A percentile compares a stretch with the other conserved stretches of the same genome.
phyloP scores from a whole-genome alignment of 2,888 invertebrate species.

The Drosophila mulleri region DNA sequence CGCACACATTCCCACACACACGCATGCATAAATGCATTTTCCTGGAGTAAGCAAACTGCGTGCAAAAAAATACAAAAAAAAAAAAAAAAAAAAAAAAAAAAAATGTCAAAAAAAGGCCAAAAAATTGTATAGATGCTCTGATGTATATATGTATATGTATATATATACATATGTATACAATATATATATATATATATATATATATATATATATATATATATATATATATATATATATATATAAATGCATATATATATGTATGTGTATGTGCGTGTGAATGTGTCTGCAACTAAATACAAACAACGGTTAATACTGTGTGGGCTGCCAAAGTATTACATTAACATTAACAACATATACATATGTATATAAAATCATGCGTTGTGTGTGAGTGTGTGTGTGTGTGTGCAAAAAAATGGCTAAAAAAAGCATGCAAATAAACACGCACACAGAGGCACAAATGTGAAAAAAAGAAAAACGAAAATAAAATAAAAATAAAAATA shows the following conservation, averaged over 20 bases:
- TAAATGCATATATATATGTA: background rate
- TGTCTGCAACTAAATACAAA: constrained; percentile 35
- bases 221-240: background rate
- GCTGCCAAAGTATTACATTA: constrained; percentile 49
- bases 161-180: too few relatives aligned
- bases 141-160: background rate
- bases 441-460: background rate
- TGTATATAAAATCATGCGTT: background rate
- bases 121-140: background rate
- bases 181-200: background rate
- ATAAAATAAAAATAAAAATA: constrained; percentile 11
- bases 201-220: background rate
- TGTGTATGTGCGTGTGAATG: background rate
- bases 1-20: background rate
- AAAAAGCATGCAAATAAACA: constrained; percentile 26
- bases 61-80: background rate
- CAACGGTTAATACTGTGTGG: constrained; percentile 38
- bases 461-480: constrained; percentile 15
- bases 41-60: constrained; percentile 7
- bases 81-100: background rate
- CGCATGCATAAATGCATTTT: constrained; percentile 1
- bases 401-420: constrained; percentile 10
- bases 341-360: constrained; percentile 33
- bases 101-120: constrained; percentile 1
- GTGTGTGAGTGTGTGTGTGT: background rate